Base-by-base conservation (phyloP, 2,888 invertebrate species). In the Clepsis dumicolana region DNA sequence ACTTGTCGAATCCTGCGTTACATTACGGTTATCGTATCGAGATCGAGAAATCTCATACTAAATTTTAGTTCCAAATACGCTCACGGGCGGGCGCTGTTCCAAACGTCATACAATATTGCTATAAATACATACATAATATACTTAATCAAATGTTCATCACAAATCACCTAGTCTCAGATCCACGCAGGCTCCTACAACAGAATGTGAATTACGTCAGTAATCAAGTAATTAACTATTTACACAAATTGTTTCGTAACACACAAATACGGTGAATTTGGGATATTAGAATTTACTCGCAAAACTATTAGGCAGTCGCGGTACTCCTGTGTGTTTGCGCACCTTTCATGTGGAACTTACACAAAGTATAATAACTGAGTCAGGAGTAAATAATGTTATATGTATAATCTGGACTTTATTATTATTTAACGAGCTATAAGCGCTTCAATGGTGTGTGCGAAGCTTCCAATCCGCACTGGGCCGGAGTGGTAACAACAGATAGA, bases 251-350 rank as follows among this genome's bases (percentile, higher is more conserved):
- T 64, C 48, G 56, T 48, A 56, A 65, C 52, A 25, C 18, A 14
- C 25, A n/a, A 44, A 29, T 52, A 29, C n/a, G 41, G 29, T 24
- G 52, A 65, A 56, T 21, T 41, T 4, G 44, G 18, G 44, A 44
- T 18, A 18, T 44, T 29, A 56, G 41, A 38, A 56, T 67, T 62
- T 44, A 38, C 56, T 63, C 56, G 16, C 16, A 50, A 38, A 67
- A 50, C 56, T 63, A 63, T 67, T 67, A 63, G 61, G 29, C 54
- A 62, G 62, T 63, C 27, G 62, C 38, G 35, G 66, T 35, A 38
- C 18, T 56, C 38, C 60, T 29, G 53, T 10, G 25, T 63, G 62
- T 67, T 67, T 63, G 50, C 50, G 32, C 62, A 50, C 56, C 56
- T 54, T 57, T 50, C 62, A 24, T 61, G 61, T 56, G 54, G 54